Conservation (phyloP, 1,140 invertebrate species). For the Macrotrachela quadricornifera region DNA sequence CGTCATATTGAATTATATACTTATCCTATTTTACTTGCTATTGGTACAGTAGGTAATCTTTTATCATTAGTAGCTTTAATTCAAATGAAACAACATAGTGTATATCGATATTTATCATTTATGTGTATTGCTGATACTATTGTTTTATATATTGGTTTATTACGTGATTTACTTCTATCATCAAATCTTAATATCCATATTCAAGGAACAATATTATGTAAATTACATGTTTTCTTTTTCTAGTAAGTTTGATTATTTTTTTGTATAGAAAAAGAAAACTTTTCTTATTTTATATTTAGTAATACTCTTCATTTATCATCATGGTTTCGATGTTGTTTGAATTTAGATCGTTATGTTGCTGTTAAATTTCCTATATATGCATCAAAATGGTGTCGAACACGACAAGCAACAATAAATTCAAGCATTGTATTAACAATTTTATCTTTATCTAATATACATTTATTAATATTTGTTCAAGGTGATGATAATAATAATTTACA, state of each 20-base stretch:
- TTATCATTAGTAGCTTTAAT: conserved; percentile 2
- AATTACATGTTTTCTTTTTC: conserved; percentile 9
- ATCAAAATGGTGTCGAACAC: conserved; percentile 7
- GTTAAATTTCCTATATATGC: neutral
- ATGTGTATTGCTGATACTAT: conserved; percentile 1
- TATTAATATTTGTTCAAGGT: too few species aligned
- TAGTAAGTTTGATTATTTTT: neutral
- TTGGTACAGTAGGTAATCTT: conserved; percentile 5
- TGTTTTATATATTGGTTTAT: conserved; percentile 7
- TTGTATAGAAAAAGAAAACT: too few species aligned
- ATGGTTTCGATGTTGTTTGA: conserved; percentile 1
- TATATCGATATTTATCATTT: conserved; percentile 2
- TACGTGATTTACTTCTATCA: conserved; percentile 3
- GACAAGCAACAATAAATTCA: neutral
- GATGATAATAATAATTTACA: too few species aligned
- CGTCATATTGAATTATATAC: neutral
- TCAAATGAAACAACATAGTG: conserved; percentile 6
- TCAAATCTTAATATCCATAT: conserved; percentile 4
- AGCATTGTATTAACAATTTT: neutral
- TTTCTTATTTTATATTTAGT: too few species aligned
- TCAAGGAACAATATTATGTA: conserved; percentile 2
- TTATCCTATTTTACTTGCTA: neutral
- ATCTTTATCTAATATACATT: neutral
- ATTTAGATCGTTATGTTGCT: conserved; percentile 5
- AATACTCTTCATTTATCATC: neutral